phyloP scores from a whole-genome alignment of 2,888 invertebrate genomes.

The Allolobophora icterica region DNA sequence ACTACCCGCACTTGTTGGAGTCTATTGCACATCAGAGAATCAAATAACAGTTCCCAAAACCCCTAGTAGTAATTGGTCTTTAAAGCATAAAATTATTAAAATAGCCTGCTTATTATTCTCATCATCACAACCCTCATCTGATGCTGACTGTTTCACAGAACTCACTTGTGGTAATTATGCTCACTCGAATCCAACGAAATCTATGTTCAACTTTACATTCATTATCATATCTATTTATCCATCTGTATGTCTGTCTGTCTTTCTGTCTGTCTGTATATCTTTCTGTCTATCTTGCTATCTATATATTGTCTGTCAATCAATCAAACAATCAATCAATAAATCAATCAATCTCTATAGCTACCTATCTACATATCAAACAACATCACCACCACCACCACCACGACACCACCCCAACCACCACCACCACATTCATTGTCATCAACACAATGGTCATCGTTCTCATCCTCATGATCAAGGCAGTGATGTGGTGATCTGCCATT shows the following conservation, averaged over 20 bases:
- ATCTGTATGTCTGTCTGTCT: too few species aligned
- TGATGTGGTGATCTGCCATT: neutral
- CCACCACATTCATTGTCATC: neutral
- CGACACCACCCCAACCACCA: too few species aligned
- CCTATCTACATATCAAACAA: too few species aligned
- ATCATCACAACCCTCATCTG: neutral
- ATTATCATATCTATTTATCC: too few species aligned
- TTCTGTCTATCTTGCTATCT: too few species aligned
- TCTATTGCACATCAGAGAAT: neutral
- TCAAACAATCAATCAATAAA: too few species aligned
- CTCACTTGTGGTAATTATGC: too few species aligned
- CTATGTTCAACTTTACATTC: neutral
- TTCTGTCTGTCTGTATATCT: too few species aligned
- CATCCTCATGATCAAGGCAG: neutral
- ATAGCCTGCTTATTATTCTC: too few species aligned
- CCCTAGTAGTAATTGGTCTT: neutral
- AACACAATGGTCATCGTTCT: neutral
- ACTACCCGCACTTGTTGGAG: neutral
- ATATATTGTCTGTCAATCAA: too few species aligned
- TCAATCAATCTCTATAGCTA: too few species aligned
- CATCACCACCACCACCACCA: too few species aligned
- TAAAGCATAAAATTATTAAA: neutral
- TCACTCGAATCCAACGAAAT: neutral
- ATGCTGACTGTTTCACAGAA: neutral
- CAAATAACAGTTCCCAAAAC: neutral